Conservation (phyloP, 1,140 invertebrate genomes). For the Lerema accius region DNA sequence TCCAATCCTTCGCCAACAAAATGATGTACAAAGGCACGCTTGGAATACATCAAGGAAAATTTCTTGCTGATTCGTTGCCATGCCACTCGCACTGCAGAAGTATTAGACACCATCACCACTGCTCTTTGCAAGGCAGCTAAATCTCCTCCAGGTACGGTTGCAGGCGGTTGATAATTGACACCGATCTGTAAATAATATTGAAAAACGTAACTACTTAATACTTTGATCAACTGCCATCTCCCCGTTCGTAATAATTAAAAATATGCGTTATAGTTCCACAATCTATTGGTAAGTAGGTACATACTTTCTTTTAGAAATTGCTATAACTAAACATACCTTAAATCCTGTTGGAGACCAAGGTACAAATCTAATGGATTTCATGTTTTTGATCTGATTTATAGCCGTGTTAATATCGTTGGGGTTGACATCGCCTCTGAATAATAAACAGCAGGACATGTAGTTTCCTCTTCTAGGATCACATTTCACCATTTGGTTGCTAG, state of each 20-base stretch:
- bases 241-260: too few relatives aligned
- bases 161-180: slow-evolving; percentile 89
- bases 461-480: slow-evolving; percentile 87
- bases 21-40: slow-evolving; percentile 90
- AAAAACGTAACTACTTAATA: not conserved
- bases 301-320: too few relatives aligned
- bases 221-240: too few relatives aligned
- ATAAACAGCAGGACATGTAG: slow-evolving; percentile 91
- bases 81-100: slow-evolving; percentile 88
- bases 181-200: slow-evolving; percentile 69
- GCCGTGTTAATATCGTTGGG: slow-evolving; percentile 89
- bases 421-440: slow-evolving; percentile 87
- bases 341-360: slow-evolving; percentile 89
- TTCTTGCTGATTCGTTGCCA: slow-evolving; percentile 88
- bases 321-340: slow-evolving; percentile 3
- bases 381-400: slow-evolving; percentile 87
- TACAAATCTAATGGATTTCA: slow-evolving; percentile 87
- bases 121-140: slow-evolving; percentile 87
- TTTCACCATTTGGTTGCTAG: slow-evolving; percentile 92
- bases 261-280: too few relatives aligned
- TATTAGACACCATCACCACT: slow-evolving; percentile 90
- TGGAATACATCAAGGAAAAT: slow-evolving; percentile 89
- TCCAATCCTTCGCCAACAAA: slow-evolving; percentile 92
- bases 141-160: slow-evolving; percentile 89
- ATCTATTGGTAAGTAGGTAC: too few relatives aligned